phyloP scores from a whole-genome alignment of 1,140 invertebrate species.

The Papilio polyxenes region DNA sequence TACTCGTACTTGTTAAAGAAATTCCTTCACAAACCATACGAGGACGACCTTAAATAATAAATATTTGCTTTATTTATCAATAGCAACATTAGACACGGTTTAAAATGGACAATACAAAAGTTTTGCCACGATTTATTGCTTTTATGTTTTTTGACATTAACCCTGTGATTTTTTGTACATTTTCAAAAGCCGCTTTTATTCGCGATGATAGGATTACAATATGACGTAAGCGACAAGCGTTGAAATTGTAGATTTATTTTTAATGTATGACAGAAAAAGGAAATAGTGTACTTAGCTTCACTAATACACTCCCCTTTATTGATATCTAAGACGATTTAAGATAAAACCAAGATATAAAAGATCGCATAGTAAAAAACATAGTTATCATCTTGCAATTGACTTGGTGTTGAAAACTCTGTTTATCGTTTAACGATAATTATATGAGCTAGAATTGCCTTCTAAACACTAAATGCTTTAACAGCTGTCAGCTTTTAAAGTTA shows the following conservation, averaged over 20 bases:
- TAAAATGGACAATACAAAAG: not conserved
- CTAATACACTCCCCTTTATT: no score
- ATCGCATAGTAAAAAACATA: not conserved
- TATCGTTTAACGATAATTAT: conserved; percentile 8
- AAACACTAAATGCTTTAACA: not conserved
- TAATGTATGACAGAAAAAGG: not conserved
- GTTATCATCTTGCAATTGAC: not conserved
- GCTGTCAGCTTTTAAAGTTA: conserved; percentile 3
- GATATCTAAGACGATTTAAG: no score
- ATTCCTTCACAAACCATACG: no score
- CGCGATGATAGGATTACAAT: not conserved
- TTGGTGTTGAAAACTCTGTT: conserved; percentile 14
- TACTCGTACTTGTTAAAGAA: not conserved
- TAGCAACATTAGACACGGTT: not conserved
- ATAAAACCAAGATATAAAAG: not conserved
- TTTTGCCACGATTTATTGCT: conserved; percentile 9
- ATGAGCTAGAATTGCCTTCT: not conserved
- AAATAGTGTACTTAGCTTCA: not conserved
- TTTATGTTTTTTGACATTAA: conserved; percentile 18
- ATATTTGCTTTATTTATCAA: not conserved
- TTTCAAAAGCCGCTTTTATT: conserved; percentile 11
- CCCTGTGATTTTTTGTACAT: conserved; percentile 6
- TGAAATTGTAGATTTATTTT: not conserved
- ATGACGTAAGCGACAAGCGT: conserved; percentile 1
- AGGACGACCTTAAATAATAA: not conserved